phyloP scores from a whole-genome alignment of 2,888 invertebrate species.

The Mycalesis mineus region DNA sequence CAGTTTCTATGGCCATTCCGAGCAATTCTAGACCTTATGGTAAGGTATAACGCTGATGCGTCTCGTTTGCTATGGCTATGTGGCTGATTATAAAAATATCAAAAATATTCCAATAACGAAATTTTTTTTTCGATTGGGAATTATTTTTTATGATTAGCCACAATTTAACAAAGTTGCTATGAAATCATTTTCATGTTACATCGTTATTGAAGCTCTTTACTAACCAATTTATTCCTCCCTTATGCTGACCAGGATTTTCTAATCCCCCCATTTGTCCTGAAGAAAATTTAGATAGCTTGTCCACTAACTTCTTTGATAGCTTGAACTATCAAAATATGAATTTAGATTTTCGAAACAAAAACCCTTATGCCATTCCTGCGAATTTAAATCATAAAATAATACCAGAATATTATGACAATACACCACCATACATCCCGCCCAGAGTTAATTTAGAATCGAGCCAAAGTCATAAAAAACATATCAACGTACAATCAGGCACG shows the following conservation, averaged over 20 bases:
- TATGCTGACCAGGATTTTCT: slow-evolving; percentile 64
- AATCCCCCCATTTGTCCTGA: slow-evolving; percentile 49
- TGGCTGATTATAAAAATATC: background rate
- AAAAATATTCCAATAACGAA: background rate
- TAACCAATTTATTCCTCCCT: slow-evolving; percentile 32
- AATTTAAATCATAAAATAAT: slow-evolving; percentile 64
- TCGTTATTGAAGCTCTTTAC: slow-evolving; percentile 19
- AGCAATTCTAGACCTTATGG: slow-evolving; percentile 59
- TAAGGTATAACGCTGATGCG: slow-evolving; percentile 34
- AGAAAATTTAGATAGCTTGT: slow-evolving; percentile 64
- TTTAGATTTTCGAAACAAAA: slow-evolving; percentile 63
- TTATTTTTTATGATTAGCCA: background rate
- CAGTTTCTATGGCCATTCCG: slow-evolving; percentile 67
- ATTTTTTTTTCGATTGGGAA: background rate
- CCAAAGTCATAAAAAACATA: slow-evolving; percentile 37
- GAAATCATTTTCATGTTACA: slow-evolving; percentile 5
- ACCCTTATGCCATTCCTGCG: slow-evolving; percentile 74
- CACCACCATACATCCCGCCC: slow-evolving; percentile 64
- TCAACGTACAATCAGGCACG: slow-evolving; percentile 44
- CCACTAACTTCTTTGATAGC: slow-evolving; percentile 68
- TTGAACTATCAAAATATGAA: slow-evolving; percentile 57
- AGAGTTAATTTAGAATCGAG: slow-evolving; percentile 50
- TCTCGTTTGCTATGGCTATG: slow-evolving; percentile 4
- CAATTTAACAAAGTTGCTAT: slow-evolving; percentile 16
- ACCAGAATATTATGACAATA: slow-evolving; percentile 56